Evolutionary conservation across 2,797 vertebrate species (phyloP).

Genomic region (Podarcis lilfordi): DNA sequence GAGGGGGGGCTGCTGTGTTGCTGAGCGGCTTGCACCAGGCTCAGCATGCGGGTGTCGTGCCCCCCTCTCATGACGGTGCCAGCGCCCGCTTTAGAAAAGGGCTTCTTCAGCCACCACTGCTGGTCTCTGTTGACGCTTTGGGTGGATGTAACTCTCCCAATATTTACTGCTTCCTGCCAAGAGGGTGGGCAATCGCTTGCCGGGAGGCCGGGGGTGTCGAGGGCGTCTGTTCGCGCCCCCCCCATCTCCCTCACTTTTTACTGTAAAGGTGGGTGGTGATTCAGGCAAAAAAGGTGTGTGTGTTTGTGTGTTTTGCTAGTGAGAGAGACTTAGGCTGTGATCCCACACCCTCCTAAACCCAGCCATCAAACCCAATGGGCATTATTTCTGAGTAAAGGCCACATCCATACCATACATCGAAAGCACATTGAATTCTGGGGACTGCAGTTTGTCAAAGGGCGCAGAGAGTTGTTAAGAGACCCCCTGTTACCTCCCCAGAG

Average conservation of each 20-base stretch:
- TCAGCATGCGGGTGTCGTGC: too few species aligned
- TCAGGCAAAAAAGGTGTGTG: constrained; percentile 57
- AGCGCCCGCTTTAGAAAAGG: constrained; percentile 55
- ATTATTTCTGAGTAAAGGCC: background rate
- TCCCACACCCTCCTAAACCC: background rate
- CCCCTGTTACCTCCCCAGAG: too few species aligned
- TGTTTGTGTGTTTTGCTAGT: constrained; percentile 32
- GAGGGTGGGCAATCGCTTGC: constrained; percentile 29
- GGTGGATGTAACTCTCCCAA: constrained; percentile 77
- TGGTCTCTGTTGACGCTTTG: constrained; percentile 68
- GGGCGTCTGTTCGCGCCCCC: background rate
- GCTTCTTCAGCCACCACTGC: constrained; percentile 60
- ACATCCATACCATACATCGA: too few species aligned
- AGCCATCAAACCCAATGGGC: background rate
- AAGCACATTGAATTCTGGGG: too few species aligned
- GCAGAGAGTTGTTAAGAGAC: too few species aligned
- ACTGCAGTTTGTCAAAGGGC: too few species aligned
- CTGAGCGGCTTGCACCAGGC: constrained; percentile 55
- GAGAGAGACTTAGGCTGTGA: constrained; percentile 58
- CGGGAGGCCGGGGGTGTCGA: constrained; percentile 17
- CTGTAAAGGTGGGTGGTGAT: constrained; percentile 1
- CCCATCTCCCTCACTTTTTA: background rate
- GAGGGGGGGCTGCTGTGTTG: constrained; percentile 42
- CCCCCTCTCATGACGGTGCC: background rate
- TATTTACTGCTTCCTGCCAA: constrained; percentile 68